These are phyloP conservation scores for Hydrochoerus hydrochaeris DNA, from an alignment of 2,113 vertebrate species.

Conservation along the genomic window DNA sequence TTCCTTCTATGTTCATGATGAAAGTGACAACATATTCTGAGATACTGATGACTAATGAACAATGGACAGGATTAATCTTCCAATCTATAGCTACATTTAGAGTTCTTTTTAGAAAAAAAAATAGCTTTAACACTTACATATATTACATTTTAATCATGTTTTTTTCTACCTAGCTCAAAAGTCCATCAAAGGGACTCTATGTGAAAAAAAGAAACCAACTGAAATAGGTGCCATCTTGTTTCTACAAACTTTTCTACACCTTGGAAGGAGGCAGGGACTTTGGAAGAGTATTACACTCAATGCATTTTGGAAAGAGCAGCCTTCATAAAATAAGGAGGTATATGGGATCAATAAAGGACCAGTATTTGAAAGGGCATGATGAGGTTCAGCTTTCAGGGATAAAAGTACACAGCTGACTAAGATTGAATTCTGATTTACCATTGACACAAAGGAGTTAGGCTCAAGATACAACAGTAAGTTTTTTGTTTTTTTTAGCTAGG, in stretches of 20 bases:
- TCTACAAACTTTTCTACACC: background rate
- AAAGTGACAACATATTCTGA: constrained; percentile 56
- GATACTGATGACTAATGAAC: constrained; percentile 12
- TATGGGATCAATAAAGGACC: background rate
- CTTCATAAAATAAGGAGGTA: background rate
- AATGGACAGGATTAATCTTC: constrained; percentile 8
- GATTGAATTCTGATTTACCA: constrained; percentile 3
- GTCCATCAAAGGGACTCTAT: background rate
- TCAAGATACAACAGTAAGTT: background rate
- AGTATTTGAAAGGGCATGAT: background rate
- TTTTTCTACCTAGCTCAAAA: background rate
- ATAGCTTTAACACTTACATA: background rate
- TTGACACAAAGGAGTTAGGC: background rate
- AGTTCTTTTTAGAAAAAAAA: constrained; percentile 1
- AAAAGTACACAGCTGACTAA: constrained; percentile 6
- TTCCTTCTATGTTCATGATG: background rate
- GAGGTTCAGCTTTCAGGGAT: constrained; percentile 24
- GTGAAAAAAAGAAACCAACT: background rate
- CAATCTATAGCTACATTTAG: background rate
- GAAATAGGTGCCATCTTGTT: background rate
- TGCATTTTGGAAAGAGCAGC: background rate
- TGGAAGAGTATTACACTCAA: background rate
- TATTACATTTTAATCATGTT: background rate
- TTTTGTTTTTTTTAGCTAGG: background rate
- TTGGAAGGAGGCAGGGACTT: background rate